Percentiles rank a stretch among this genome's conserved stretches.
These are phyloP conservation scores for Toxonevra muliebris DNA, from an alignment of 2,888 invertebrate species.

Conservation along the genomic window DNA sequence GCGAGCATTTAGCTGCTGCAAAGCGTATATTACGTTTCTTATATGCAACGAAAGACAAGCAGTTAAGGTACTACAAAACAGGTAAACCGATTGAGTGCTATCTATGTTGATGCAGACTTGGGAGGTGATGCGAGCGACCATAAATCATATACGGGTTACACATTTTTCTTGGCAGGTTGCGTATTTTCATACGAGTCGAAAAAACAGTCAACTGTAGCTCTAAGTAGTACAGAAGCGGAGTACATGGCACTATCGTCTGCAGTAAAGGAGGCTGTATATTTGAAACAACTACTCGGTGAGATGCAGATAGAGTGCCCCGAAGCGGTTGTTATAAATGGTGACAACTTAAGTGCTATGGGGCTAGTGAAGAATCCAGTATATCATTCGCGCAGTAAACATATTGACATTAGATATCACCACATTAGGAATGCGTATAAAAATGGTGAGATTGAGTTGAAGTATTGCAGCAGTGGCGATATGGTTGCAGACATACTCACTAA, in stretches of 20 bases:
- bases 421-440: no score
- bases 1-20: constrained; percentile 33
- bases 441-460: no score
- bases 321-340: not conserved
- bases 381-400: constrained; percentile 31
- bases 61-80: constrained; percentile 15
- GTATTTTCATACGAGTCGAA: constrained; percentile 37
- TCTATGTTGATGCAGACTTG: constrained; percentile 39
- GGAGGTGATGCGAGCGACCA: constrained; percentile 29
- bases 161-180: constrained; percentile 33
- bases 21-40: constrained; percentile 35
- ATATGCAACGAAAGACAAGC: constrained; percentile 16
- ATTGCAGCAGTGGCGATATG: no score
- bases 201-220: constrained; percentile 36
- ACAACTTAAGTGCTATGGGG: constrained; percentile 31
- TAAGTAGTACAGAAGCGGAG: constrained; percentile 38
- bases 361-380: constrained; percentile 28
- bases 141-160: constrained; percentile 34
- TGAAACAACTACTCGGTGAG: constrained; percentile 25
- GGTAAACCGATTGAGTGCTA: constrained; percentile 1
- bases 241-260: constrained; percentile 32
- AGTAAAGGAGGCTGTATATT: constrained; percentile 34
- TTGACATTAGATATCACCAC: constrained; percentile 34
- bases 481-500: no score
- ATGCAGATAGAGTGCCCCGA: constrained; percentile 6